Evolutionary conservation across 1,140 invertebrate genomes (phyloP).

Genomic region (Eupristina koningsbergeri): DNA sequence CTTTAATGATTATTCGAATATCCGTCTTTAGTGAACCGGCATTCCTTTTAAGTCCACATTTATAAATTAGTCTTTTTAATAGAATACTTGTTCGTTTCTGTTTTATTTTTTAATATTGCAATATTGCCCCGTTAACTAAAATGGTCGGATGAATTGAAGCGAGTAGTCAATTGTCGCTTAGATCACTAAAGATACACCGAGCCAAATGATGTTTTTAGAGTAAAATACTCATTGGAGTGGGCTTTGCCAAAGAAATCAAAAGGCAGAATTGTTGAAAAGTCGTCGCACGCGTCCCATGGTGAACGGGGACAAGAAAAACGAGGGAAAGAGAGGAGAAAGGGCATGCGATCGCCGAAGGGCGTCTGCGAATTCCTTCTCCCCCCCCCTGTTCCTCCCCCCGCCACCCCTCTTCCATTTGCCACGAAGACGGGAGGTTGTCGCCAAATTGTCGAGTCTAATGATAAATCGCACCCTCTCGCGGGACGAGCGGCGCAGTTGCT

Average conservation of each 20-base stretch:
- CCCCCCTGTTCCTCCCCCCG: slow-evolving; percentile 52
- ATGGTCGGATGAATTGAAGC: too few relatives aligned
- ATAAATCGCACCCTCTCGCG: slow-evolving; percentile 68
- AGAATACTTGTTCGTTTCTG: too few relatives aligned
- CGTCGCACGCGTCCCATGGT: slow-evolving; percentile 11
- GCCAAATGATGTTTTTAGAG: too few relatives aligned
- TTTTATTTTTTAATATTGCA: too few relatives aligned
- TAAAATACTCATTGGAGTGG: too few relatives aligned
- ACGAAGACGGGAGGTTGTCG: slow-evolving; percentile 60
- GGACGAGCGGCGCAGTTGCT: slow-evolving; percentile 52
- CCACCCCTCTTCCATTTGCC: slow-evolving; percentile 38
- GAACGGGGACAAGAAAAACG: slow-evolving; percentile 9
- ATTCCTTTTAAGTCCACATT: too few relatives aligned
- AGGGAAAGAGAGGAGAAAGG: background rate
- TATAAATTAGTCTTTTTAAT: too few relatives aligned
- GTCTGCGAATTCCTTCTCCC: slow-evolving; percentile 49
- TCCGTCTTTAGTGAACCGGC: too few relatives aligned
- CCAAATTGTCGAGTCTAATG: slow-evolving; percentile 73
- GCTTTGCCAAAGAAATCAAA: slow-evolving; percentile 34
- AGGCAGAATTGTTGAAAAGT: slow-evolving; percentile 8
- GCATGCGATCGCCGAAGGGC: slow-evolving; percentile 44
- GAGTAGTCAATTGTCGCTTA: too few relatives aligned
- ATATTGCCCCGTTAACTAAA: too few relatives aligned
- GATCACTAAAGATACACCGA: too few relatives aligned
- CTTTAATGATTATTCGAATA: too few relatives aligned